Evolutionary conservation across 2,888 invertebrate genomes (phyloP).

Genomic region (Acanthococcus lagerstroemiae): DNA sequence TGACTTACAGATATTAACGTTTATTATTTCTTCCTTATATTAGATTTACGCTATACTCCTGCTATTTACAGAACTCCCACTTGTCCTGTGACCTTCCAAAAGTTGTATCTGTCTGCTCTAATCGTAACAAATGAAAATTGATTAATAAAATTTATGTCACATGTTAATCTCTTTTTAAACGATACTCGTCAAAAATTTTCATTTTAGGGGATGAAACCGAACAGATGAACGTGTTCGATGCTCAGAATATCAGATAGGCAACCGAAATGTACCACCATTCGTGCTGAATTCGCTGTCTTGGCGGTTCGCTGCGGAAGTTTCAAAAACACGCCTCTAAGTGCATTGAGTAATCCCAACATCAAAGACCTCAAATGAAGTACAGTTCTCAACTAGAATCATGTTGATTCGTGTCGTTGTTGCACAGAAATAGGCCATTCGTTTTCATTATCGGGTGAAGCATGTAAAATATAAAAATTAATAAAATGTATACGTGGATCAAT

Average conservation of each 20-base stretch:
- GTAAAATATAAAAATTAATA: background rate
- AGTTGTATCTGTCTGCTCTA: constrained; percentile 17
- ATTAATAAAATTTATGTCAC: constrained; percentile 17
- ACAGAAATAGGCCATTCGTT: background rate
- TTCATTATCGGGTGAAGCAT: background rate
- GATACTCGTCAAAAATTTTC: no score
- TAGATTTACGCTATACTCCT: constrained; percentile 18
- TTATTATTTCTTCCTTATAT: constrained; percentile 30
- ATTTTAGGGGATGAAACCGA: no score
- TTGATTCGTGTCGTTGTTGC: background rate
- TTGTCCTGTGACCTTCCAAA: constrained; percentile 28
- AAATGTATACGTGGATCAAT: background rate
- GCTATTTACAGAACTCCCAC: constrained; percentile 29
- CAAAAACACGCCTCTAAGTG: no score
- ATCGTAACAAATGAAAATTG: constrained; percentile 24
- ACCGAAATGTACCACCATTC: no score
- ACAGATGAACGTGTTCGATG: no score
- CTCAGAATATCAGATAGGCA: no score
- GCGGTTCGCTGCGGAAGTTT: no score
- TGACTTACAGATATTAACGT: constrained; percentile 26
- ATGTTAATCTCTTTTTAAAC: no score
- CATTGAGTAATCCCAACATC: no score
- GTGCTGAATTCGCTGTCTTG: no score
- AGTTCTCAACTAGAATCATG: background rate
- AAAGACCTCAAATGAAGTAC: no score